Percentiles rank a stretch among this genome's conserved stretches.
Evolutionary conservation across 2,888 invertebrate genomes (phyloP).

Genomic region (Agelastica alni): DNA sequence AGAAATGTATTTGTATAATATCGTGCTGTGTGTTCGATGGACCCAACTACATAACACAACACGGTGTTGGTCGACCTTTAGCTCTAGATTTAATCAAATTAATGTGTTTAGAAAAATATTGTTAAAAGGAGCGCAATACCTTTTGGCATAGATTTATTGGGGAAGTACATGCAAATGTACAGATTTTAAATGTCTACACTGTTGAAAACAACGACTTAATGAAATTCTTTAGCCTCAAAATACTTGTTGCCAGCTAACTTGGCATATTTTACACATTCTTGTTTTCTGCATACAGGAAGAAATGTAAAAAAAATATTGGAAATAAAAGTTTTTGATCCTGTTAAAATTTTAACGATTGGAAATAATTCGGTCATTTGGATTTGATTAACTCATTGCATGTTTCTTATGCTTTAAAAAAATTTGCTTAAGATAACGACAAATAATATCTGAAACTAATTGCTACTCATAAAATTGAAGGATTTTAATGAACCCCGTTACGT

Average conservation of each 20-base stretch:
- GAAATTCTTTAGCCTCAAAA: background rate
- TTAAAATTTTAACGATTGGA: no score
- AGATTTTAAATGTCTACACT: slow-evolving; percentile 1
- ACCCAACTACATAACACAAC: slow-evolving; percentile 3
- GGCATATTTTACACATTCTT: background rate
- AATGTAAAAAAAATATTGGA: no score
- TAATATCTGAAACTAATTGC: background rate
- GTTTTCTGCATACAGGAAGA: no score
- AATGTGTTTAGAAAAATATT: slow-evolving; percentile 36
- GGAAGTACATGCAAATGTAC: slow-evolving; percentile 22
- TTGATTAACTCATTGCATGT: no score
- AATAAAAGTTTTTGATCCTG: no score
- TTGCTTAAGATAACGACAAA: no score
- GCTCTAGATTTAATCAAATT: slow-evolving; percentile 38
- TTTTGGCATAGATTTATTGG: slow-evolving; percentile 21
- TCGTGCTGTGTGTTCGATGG: background rate
- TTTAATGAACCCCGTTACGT: background rate
- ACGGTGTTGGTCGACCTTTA: slow-evolving; percentile 24
- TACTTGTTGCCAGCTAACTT: background rate
- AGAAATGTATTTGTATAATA: no score
- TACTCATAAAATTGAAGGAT: no score
- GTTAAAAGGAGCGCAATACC: slow-evolving; percentile 18
- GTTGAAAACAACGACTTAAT: slow-evolving; percentile 1
- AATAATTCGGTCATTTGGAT: no score
- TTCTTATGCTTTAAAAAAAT: no score